Evolutionary conservation across 2,113 vertebrate species (phyloP).

Genomic region (Kryptolebias marmoratus): DNA sequence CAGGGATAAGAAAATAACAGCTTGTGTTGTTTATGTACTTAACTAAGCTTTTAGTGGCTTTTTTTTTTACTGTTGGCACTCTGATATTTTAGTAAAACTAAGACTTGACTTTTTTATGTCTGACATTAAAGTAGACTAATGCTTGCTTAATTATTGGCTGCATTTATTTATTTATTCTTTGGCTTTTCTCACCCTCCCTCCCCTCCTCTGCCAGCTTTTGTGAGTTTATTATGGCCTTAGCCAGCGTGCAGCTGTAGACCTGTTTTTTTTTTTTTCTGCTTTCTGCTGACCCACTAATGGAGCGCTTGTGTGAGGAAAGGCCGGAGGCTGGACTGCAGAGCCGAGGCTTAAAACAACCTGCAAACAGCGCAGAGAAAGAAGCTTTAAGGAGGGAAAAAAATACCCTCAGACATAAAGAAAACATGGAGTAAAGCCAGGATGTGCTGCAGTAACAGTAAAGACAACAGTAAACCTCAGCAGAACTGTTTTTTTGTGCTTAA

Average conservation of each 20-base stretch:
- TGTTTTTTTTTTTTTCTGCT: conserved; percentile 35
- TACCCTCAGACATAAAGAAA: conserved; percentile 21
- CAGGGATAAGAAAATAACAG: not conserved
- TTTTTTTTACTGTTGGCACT: conserved; percentile 12
- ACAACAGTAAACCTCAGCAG: conserved; percentile 18
- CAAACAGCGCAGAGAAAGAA: conserved; percentile 10
- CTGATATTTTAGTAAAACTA: conserved; percentile 29
- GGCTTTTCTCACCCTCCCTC: conserved; percentile 29
- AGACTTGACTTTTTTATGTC: conserved; percentile 29
- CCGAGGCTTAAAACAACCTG: conserved; percentile 43
- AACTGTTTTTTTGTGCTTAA: not conserved
- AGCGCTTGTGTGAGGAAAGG: conserved; percentile 44
- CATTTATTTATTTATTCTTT: conserved; percentile 17
- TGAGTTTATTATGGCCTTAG: conserved; percentile 34
- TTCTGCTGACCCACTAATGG: conserved; percentile 64
- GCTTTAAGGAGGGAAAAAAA: conserved; percentile 32
- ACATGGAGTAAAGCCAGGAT: conserved; percentile 25
- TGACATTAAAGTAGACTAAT: conserved; percentile 49
- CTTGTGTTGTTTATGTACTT: not conserved
- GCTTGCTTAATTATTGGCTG: conserved; percentile 53
- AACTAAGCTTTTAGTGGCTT: conserved; percentile 13
- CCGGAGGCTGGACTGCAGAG: conserved; percentile 54
- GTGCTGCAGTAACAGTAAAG: not conserved
- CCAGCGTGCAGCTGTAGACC: conserved; percentile 39
- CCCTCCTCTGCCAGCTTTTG: conserved; percentile 39